phyloP scores from a whole-genome alignment of 2,113 vertebrate genomes.

The Xiphorhynchus elegans region DNA sequence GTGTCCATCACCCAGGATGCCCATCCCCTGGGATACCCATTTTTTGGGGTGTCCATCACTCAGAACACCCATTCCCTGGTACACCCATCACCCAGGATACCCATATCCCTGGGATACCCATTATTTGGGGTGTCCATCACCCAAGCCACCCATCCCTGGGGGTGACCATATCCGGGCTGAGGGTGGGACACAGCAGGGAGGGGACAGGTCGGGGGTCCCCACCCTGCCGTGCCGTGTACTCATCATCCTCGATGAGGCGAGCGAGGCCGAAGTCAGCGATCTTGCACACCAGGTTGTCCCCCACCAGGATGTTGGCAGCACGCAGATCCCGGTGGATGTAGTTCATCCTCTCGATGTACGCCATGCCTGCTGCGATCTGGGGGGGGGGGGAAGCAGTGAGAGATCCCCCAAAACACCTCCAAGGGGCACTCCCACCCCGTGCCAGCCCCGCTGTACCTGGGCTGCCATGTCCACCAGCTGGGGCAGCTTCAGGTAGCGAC shows the following conservation, averaged over 20 bases:
- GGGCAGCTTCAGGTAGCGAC: constrained; percentile 86
- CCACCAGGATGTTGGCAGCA: constrained; percentile 96
- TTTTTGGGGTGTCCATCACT: too few species aligned
- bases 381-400: not conserved
- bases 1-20: not conserved
- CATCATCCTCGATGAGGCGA: constrained; percentile 93
- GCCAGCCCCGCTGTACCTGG: constrained; percentile 76
- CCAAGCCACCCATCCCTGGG: not conserved
- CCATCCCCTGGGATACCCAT: not conserved
- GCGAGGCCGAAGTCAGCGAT: constrained; percentile 97
- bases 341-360: constrained; percentile 97
- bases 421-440: rapidly evolving
- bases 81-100: not conserved
- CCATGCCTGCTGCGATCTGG: constrained; percentile 93
- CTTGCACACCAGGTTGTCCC: constrained; percentile 93
- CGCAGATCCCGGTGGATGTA: constrained; percentile 97
- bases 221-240: constrained; percentile 97
- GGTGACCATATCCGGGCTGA: not conserved
- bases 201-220: not conserved
- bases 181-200: not conserved
- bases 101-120: not conserved
- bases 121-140: rapidly evolving
- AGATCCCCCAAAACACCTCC: rapidly evolving
- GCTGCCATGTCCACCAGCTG: constrained; percentile 96
- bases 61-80: not conserved